Base-by-base conservation (phyloP, 2,113 vertebrate species). In the Istiophorus platypterus region DNA sequence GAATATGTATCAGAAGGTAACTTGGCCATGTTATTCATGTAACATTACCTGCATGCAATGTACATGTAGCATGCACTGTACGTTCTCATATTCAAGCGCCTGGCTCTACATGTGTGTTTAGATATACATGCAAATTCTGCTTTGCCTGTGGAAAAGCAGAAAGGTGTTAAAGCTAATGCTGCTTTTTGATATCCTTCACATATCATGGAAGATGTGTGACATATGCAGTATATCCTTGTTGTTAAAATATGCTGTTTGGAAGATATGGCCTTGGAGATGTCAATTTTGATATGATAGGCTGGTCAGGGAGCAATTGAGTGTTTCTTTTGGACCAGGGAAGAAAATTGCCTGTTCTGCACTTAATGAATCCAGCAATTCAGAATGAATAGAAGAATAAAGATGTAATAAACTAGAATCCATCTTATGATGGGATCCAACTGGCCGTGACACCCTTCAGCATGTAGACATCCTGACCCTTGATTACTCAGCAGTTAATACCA, bases 1-100 rank as follows among this genome's bases (percentile, higher is more conserved):
- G 81, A 80, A 72, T 84, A 78, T 52, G 34, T 73, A 76, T 84
- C 52, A 37, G 76, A 7, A 42, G 65, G 39, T 80, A 88, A 86
- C 66, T 88, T 78, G 85, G 88, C 70, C 87, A 81, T 80, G 83
- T 85, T 89, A 64, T 86, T 79, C 72, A 67, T 84, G 87, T 90
- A 90, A 72, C 76, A 71, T 67, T 78, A 87, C 88, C 79, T 72
- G 52, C 72, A 72, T 17, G n/a, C 67, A 10, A 59, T 72, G 66
- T 54, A 74, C 86, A 77, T 57, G 64, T 61, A 63, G 42, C 68
- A 56, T 56, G 34, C 47, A 64, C 62, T 34, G 59, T 57, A 63
- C 61, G 70, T 80, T 56, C 49, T 67, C 72, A 37, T 67, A 31
- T 71, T 63, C 54, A 7, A 54, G 76, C 47, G 57, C 31, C 67